Conservation (phyloP, 1,140 invertebrate species). For the Schmidtea mediterranea region DNA sequence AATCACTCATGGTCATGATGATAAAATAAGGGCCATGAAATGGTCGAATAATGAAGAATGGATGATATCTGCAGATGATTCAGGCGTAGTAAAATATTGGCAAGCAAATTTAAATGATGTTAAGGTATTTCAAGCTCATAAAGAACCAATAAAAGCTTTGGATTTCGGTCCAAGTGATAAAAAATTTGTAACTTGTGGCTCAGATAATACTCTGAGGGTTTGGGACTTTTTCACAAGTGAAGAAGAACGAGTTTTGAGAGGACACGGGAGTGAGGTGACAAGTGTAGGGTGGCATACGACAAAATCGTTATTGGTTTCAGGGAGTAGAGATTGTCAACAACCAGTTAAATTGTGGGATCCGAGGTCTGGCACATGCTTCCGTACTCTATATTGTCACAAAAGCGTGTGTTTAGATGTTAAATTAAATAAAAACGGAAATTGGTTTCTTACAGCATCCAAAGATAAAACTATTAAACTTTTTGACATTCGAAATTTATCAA, state of each 20-base stretch:
- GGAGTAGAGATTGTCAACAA: conserved; percentile 96
- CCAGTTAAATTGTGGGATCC: conserved; percentile 99
- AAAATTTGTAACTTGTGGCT: conserved; percentile 93
- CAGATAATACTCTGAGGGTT: conserved; percentile 85
- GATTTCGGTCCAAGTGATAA: conserved; percentile 94
- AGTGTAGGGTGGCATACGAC: conserved; percentile 98
- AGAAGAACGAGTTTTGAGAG: conserved; percentile 76
- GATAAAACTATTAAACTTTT: conserved; percentile 93
- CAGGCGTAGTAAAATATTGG: conserved; percentile 98
- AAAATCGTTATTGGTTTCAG: conserved; percentile 78
- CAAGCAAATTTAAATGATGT: conserved; percentile 99
- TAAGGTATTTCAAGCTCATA: conserved; percentile 99
- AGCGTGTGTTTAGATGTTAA: conserved; percentile 93
- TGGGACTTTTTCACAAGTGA: conserved; percentile 92
- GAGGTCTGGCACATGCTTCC: conserved; percentile 49
- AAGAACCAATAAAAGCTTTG: conserved; percentile 69
- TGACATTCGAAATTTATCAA: conserved; percentile 67
- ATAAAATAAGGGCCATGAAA: conserved; percentile 82
- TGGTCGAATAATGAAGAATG: conserved; percentile 97
- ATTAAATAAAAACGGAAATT: conserved; percentile 98
- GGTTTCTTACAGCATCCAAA: conserved; percentile 85
- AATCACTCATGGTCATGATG: conserved; percentile 93
- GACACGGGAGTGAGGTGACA: conserved; percentile 91
- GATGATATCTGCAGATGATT: conserved; percentile 97
- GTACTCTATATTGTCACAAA: conserved; percentile 51